phyloP scores from a whole-genome alignment of 2,888 invertebrate genomes.

The Sipha maydis region DNA sequence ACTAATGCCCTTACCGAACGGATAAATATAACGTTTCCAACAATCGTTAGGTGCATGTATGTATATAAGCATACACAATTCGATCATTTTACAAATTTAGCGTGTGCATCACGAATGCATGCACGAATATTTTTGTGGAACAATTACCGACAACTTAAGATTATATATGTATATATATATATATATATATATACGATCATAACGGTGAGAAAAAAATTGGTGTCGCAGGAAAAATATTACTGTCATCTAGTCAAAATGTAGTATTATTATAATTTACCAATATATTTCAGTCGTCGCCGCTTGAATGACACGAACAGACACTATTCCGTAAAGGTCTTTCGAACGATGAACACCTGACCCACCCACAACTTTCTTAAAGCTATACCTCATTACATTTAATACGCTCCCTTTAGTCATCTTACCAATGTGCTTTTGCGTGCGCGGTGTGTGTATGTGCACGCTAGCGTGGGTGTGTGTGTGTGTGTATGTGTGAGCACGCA shows the following conservation, averaged over 20 bases:
- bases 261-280: slow-evolving; percentile 11
- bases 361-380: neutral
- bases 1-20: no score
- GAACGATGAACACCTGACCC: neutral
- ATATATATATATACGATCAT: neutral
- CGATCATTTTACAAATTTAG: no score
- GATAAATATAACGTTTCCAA: no score
- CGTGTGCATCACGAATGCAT: no score
- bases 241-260: slow-evolving; percentile 41
- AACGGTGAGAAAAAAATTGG: neutral
- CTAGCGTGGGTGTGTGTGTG: no score
- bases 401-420: neutral
- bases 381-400: neutral
- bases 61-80: no score
- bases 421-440: neutral
- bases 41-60: no score
- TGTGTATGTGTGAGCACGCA: no score
- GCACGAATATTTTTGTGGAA: no score
- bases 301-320: slow-evolving; percentile 45
- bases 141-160: no score
- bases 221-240: neutral
- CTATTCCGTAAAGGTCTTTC: slow-evolving; percentile 24
- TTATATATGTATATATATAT: no score
- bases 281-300: slow-evolving; percentile 53
- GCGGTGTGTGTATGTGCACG: no score